Conservation (phyloP, 2,797 vertebrate genomes). For the Onychomys torridus region DNA sequence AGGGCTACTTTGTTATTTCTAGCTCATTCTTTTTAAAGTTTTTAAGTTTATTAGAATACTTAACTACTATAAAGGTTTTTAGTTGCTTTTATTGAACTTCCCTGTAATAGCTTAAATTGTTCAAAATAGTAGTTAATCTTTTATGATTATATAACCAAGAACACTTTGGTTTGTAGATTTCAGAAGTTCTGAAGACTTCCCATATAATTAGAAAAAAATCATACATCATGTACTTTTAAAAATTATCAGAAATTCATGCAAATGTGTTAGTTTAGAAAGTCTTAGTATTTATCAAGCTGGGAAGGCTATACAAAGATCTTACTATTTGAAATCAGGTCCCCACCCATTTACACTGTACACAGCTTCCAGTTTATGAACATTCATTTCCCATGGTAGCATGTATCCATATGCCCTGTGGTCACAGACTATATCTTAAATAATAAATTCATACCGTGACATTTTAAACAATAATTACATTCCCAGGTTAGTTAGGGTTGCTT, state of each 20-base stretch:
- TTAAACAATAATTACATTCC: slow-evolving; percentile 20
- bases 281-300: background rate
- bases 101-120: slow-evolving; percentile 11
- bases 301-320: slow-evolving; percentile 20
- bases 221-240: slow-evolving; percentile 33
- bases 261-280: slow-evolving; percentile 57
- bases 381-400: slow-evolving; percentile 8
- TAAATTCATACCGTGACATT: slow-evolving; percentile 32
- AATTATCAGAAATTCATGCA: slow-evolving; percentile 38
- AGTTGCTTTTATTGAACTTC: slow-evolving; percentile 54
- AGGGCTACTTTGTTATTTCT: background rate
- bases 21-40: background rate
- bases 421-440: slow-evolving; percentile 40
- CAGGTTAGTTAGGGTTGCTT: background rate
- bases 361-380: slow-evolving; percentile 23
- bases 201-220: slow-evolving; percentile 49
- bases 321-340: background rate
- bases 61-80: slow-evolving; percentile 1
- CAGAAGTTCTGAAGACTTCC: background rate
- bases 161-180: slow-evolving; percentile 36
- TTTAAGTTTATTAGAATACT: slow-evolving; percentile 36
- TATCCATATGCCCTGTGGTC: background rate
- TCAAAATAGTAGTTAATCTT: slow-evolving; percentile 30
- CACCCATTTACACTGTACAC: background rate
- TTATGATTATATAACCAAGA: slow-evolving; percentile 2